These are phyloP conservation scores for Verasper variegatus DNA, from an alignment of 2,113 vertebrate species.

Conservation along the genomic window DNA sequence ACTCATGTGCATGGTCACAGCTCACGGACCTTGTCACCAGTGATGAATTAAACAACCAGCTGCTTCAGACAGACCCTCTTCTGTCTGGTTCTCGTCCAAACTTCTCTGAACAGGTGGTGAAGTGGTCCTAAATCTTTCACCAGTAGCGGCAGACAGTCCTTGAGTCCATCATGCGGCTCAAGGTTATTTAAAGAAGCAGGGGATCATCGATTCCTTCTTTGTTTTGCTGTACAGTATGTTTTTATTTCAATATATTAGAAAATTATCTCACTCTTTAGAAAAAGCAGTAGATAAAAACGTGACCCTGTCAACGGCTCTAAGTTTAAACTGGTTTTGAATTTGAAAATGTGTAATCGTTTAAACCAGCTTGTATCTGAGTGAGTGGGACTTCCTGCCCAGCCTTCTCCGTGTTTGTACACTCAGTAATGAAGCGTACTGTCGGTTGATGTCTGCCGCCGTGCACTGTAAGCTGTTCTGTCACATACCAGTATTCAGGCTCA, in stretches of 20 bases:
- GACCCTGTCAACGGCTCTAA: background rate
- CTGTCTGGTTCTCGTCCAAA: slow-evolving; percentile 18
- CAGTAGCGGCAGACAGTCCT: background rate
- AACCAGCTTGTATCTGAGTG: background rate
- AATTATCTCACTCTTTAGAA: background rate
- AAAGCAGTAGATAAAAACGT: background rate
- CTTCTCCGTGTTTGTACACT: slow-evolving; percentile 32
- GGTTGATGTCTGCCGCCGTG: background rate
- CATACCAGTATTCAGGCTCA: slow-evolving; percentile 31
- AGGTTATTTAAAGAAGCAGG: too few relatives aligned
- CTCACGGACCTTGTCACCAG: background rate
- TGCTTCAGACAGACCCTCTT: slow-evolving; percentile 36
- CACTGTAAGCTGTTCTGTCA: background rate
- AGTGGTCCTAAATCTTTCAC: slow-evolving; percentile 1
- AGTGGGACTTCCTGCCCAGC: background rate
- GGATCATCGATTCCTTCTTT: too few relatives aligned
- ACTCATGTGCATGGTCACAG: too few relatives aligned
- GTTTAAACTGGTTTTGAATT: background rate
- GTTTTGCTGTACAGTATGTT: too few relatives aligned
- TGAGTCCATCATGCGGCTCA: background rate
- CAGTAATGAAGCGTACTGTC: slow-evolving; percentile 16
- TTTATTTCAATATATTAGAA: too few relatives aligned
- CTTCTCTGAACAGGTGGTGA: slow-evolving; percentile 53
- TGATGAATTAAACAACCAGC: slow-evolving; percentile 28
- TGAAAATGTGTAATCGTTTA: slow-evolving; percentile 14